Percentiles rank a stretch among this genome's conserved stretches.
Conservation (phyloP, 2,888 invertebrate species). For the Ennomos erosarius region DNA sequence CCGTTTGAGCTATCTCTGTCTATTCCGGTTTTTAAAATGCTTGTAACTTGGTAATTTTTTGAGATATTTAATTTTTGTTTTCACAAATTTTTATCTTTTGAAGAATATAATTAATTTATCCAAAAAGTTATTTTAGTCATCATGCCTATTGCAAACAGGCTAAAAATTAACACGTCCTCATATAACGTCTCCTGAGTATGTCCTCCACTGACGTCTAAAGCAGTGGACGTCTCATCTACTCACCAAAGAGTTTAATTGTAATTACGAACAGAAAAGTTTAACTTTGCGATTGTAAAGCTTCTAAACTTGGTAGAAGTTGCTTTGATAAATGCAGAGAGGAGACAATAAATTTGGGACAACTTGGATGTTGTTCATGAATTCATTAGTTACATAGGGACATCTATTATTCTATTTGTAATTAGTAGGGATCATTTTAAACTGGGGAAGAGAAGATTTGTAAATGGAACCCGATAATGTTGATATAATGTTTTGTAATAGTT, state of each 20-base stretch:
- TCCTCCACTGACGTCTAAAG: constrained; percentile 5
- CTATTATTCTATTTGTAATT: constrained; percentile 33
- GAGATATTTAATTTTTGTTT: too few species aligned
- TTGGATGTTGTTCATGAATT: constrained; percentile 46
- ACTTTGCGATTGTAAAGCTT: constrained; percentile 44
- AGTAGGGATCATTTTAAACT: constrained; percentile 18
- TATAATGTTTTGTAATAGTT: constrained; percentile 4
- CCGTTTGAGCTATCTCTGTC: too few species aligned
- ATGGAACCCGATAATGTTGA: constrained; percentile 20
- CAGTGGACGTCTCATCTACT: constrained; percentile 33
- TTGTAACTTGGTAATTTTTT: too few species aligned
- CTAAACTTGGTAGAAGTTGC: constrained; percentile 34
- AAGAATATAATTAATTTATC: too few species aligned
- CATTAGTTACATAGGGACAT: constrained; percentile 30
- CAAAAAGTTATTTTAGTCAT: too few species aligned
- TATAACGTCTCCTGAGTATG: too few species aligned
- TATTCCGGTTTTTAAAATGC: too few species aligned
- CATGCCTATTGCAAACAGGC: too few species aligned
- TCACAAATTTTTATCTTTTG: too few species aligned
- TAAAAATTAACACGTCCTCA: too few species aligned
- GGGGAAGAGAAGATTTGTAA: constrained; percentile 8
- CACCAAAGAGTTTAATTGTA: constrained; percentile 51
- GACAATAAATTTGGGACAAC: constrained; percentile 46
- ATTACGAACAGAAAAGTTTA: constrained; percentile 52
- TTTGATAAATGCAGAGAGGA: constrained; percentile 41